Base-by-base conservation (phyloP, 2,797 vertebrate species). In the Acrossocheilus wenchowensis region DNA sequence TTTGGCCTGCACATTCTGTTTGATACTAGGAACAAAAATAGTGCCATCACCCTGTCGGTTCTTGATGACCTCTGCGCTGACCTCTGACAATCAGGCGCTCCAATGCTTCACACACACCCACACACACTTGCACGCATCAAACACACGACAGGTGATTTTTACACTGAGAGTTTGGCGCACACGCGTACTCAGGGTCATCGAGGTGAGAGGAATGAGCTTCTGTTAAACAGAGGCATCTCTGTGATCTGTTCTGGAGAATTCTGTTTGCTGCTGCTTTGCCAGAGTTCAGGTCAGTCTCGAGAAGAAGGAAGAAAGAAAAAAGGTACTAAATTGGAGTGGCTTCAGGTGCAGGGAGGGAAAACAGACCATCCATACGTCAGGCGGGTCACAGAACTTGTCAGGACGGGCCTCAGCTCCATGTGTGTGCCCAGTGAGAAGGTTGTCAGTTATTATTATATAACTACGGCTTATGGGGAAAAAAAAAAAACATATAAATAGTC, bases 41-140 rank as follows among this genome's bases (percentile, higher is more conserved):
- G 96, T 96, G 96, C 96, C 96, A 95, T 95, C 86, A 85, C 60
- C 95, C 96, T 98, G 96, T 97, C 87, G 94, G 97, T 97, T 96
- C 96, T 97, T 96, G 95, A 94, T 97, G 97, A 98, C 97, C 97
- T 97, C 96, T 95, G 96, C 97, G 94, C 96, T 96, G 96, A 98
- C 97, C 97, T 96, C 97, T 97, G 97, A 96, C 97, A 96, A 99
- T 98, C 97, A 97, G 97, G 97, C 97, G 96, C 93, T 94, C 95
- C 93, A 94, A 30, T 96, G 94, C 96, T 97, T 96, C 96, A 68
- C 81, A 77, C 78, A 81, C 72, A 74, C 84, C 50, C 81, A 66
- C 71, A 84, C 30, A 71, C 74, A 82, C 77, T 78, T 75, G 48
- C 80, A 78, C 34, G 64, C 66, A 80, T 87, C 89, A 85, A 64